Percentiles rank a stretch among this genome's conserved stretches.
Conservation (phyloP, 1,140 invertebrate genomes). For the Pseudomyrmex concolor region DNA sequence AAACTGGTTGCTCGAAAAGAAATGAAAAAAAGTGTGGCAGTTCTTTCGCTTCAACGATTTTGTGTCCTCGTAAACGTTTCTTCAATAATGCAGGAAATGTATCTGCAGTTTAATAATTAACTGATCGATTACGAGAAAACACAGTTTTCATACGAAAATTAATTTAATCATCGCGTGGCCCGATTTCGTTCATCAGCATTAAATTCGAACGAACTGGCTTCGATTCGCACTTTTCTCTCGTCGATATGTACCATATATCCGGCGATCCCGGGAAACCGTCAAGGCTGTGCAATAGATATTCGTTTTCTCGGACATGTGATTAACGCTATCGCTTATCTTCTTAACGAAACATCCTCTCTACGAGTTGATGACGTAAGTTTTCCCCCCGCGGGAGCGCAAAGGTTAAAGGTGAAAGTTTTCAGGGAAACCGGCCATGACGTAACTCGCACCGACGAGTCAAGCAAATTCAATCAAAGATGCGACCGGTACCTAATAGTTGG, state of each 20-base stretch:
- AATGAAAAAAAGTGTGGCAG: background rate
- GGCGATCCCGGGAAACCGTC: background rate
- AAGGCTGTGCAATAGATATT: constrained; percentile 9
- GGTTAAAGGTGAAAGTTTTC: constrained; percentile 39
- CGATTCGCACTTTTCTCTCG: background rate
- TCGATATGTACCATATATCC: constrained; percentile 30
- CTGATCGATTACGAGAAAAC: background rate
- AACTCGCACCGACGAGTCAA: background rate
- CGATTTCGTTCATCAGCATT: constrained; percentile 4
- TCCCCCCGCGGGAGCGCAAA: background rate
- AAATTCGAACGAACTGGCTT: constrained; percentile 11
- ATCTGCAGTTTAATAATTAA: background rate
- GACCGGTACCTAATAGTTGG: too few relatives aligned
- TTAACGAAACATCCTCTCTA: background rate
- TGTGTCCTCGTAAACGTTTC: background rate
- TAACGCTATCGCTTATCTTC: background rate
- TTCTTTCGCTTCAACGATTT: too few relatives aligned
- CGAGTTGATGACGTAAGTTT: constrained; percentile 24
- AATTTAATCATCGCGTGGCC: background rate
- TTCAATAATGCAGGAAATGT: background rate
- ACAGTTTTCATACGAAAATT: too few relatives aligned
- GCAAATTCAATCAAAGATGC: background rate
- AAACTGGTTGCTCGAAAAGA: background rate
- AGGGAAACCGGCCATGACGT: background rate
- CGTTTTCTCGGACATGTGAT: background rate